These are phyloP conservation scores for Bombyx huttoni DNA, from an alignment of 2,888 invertebrate genomes.

Conservation along the genomic window DNA sequence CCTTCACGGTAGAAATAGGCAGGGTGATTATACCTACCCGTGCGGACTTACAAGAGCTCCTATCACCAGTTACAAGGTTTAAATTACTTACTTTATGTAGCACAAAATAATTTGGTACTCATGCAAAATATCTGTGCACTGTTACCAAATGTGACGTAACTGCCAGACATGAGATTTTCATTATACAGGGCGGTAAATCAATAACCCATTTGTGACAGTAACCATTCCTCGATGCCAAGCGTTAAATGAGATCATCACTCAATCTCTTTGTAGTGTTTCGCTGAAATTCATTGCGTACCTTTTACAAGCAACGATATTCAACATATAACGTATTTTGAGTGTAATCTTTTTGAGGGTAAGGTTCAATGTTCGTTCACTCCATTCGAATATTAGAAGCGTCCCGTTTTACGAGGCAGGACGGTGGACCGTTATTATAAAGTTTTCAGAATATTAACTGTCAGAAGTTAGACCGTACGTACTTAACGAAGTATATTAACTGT, in stretches of 20 bases:
- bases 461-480: not conserved
- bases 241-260: constrained; percentile 53
- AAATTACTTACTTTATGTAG: constrained; percentile 7
- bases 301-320: not conserved
- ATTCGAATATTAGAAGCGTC: not conserved
- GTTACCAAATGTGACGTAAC: constrained; percentile 16
- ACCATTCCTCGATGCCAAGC: constrained; percentile 46
- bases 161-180: constrained; percentile 27
- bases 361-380: not conserved
- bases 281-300: constrained; percentile 20
- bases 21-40: too few species aligned
- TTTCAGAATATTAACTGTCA: not conserved
- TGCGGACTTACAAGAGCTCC: too few species aligned
- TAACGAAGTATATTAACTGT: not conserved
- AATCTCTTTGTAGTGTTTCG: constrained; percentile 30
- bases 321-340: not conserved
- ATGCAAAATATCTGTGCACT: not conserved
- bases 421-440: not conserved
- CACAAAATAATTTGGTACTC: not conserved
- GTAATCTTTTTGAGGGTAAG: not conserved
- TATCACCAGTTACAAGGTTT: too few species aligned
- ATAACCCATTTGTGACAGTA: constrained; percentile 45
- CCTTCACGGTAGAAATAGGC: too few species aligned
- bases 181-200: constrained; percentile 45
- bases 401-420: not conserved